A percentile compares a stretch with the other conserved stretches of the same genome.
phyloP scores from a whole-genome alignment of 1,140 invertebrate species.

The Diorhabda carinulata region DNA sequence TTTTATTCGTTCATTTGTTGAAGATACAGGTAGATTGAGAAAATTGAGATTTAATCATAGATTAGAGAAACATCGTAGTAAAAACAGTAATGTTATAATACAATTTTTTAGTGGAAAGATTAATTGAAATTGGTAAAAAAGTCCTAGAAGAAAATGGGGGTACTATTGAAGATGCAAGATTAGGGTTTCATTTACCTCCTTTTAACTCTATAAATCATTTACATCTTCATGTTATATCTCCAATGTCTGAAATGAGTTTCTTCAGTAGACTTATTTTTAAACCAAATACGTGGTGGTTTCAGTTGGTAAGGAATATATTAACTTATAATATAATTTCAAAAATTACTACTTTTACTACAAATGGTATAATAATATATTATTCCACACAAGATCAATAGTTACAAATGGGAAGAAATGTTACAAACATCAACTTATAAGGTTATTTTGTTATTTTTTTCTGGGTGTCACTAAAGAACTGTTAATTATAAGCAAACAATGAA shows the following conservation, averaged over 20 bases:
- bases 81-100: neutral
- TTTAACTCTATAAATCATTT: slow-evolving; percentile 80
- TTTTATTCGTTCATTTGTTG: no score
- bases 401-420: no score
- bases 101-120: slow-evolving; percentile 55
- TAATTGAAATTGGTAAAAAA: slow-evolving; percentile 57
- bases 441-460: no score
- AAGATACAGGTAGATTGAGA: no score
- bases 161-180: slow-evolving; percentile 56
- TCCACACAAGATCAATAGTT: no score
- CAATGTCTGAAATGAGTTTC: slow-evolving; percentile 70
- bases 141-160: slow-evolving; percentile 54
- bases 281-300: slow-evolving; percentile 79
- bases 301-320: slow-evolving; percentile 56
- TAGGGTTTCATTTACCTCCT: slow-evolving; percentile 90
- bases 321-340: no score
- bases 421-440: no score
- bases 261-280: slow-evolving; percentile 66
- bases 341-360: no score
- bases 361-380: no score
- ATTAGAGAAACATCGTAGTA: neutral
- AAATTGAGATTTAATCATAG: neutral
- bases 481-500: no score
- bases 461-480: no score
- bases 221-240: slow-evolving; percentile 84